Percentiles rank a stretch among this genome's conserved stretches.
These are phyloP conservation scores for Drosophila phalerata DNA, from an alignment of 2,888 invertebrate genomes.

Conservation along the genomic window DNA sequence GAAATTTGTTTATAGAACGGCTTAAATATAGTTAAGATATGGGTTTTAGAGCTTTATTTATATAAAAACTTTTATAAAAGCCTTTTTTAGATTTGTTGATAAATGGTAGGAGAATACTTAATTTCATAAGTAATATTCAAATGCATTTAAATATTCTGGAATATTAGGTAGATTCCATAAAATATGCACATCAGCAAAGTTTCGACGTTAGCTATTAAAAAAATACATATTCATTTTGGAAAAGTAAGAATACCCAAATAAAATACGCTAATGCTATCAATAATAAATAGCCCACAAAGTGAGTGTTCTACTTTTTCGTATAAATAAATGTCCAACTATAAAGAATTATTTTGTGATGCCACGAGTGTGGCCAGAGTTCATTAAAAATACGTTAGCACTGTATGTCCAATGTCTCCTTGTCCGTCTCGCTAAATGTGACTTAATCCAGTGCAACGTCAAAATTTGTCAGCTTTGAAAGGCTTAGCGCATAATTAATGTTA, in stretches of 20 bases:
- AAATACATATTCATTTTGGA: neutral
- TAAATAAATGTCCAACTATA: neutral
- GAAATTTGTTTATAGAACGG: neutral
- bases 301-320: neutral
- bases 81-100: neutral
- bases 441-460: conserved; percentile 62
- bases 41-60: neutral
- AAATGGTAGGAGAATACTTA: neutral
- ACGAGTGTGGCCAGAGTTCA: conserved; percentile 52
- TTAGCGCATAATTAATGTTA: conserved; percentile 65
- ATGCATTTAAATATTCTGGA: neutral
- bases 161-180: neutral
- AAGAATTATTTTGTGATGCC: conserved; percentile 22
- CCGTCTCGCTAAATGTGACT: conserved; percentile 43
- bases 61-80: neutral
- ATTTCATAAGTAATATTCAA: neutral
- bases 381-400: conserved; percentile 54
- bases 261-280: neutral
- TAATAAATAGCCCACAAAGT: neutral
- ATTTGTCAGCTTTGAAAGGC: conserved; percentile 58
- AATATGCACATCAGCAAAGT: neutral
- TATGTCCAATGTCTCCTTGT: conserved; percentile 30
- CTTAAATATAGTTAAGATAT: neutral
- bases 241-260: neutral
- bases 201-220: neutral